Evolutionary conservation across 2,888 invertebrate species (phyloP), one percentile per base, ranked within the genome.

Genomic region (Leucophora obtusa): DNA sequence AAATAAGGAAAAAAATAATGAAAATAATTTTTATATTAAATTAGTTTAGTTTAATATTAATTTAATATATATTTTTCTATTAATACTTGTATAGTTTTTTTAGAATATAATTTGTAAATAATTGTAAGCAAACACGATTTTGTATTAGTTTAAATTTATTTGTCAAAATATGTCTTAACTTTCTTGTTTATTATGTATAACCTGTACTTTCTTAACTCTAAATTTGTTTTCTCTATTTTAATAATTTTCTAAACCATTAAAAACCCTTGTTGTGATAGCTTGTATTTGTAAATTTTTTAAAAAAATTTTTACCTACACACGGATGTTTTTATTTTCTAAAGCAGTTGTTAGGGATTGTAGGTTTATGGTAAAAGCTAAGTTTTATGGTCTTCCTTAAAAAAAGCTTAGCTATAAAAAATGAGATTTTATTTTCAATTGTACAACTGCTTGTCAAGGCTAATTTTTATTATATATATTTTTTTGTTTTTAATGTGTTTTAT

Each of bases 251-350:
- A 43, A 38, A 28, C 15, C 14, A 33, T 17, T 58, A 53, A 60
- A 80, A 77, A 73, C 74, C 59, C 77, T 77, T 73, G 76, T 81
- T 81, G 81, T 81, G 81, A 81, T 81, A 81, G 76, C 65, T 73
- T 73, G 73, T 81, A 81, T 77, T 81, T 81, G 73, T 69, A 81
- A 77, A 56, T 47, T 60, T 62, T 75, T 18, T 58, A 59, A 28
- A 21, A 21, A 53, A n/a, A 58, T 63, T 21, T 63, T 62, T 65
- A 63, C 38, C 56, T 68, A 62, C 68, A 63, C 54, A 62, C 51
- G 70, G 60, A 54, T 65, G 47, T 63, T 54, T 63, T 68, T 21
- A 28, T 43, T 38, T 59, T 59, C 54, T 47, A 28, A 62, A 76
- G 72, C 72, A 76, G 72, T 80, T 69, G 54, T 35, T 56, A 54